Conservation (phyloP, 2,888 invertebrate genomes). For the Rotaria socialis region DNA sequence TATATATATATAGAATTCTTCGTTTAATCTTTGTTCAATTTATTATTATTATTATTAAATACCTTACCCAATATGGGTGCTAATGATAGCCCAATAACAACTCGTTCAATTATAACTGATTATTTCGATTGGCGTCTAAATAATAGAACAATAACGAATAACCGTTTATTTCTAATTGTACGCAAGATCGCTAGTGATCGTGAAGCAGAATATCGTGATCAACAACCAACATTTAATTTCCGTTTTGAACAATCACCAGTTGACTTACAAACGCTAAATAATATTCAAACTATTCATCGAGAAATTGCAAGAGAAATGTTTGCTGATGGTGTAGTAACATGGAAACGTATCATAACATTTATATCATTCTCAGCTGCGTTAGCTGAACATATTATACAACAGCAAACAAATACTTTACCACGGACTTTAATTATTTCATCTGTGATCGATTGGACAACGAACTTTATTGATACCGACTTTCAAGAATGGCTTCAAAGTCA, state of each 20-base stretch:
- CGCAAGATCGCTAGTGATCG: background rate
- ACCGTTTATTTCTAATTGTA: background rate
- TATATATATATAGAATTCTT: too few species aligned
- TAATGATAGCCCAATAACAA: background rate
- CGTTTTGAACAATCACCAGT: background rate
- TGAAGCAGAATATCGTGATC: background rate
- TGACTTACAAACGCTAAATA: background rate
- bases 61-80: background rate
- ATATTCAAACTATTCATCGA: background rate
- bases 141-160: constrained; percentile 12
- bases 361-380: background rate
- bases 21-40: background rate
- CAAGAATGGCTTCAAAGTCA: background rate
- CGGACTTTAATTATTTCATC: background rate
- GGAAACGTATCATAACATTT: background rate
- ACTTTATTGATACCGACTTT: background rate
- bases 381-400: background rate
- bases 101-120: background rate
- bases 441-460: background rate
- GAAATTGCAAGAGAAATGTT: background rate
- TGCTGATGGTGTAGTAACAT: background rate
- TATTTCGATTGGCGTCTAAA: constrained; percentile 28
- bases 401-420: background rate
- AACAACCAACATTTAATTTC: background rate
- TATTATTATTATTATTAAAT: background rate